Base-by-base conservation (phyloP, 1,140 invertebrate species). In the Euwallacea similis region DNA sequence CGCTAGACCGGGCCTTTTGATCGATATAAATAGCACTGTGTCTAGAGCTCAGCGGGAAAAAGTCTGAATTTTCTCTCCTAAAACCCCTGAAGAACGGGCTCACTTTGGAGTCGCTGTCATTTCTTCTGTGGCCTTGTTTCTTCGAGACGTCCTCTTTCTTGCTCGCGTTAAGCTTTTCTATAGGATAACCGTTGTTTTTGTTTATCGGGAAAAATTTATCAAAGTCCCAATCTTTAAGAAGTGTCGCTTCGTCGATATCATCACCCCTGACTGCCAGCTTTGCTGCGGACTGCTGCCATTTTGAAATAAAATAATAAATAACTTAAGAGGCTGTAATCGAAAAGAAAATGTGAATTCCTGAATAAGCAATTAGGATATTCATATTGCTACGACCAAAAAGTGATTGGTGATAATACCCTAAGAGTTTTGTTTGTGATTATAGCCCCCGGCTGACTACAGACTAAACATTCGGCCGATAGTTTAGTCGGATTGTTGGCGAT, bases 171-270 rank as follows among this genome's bases (percentile, higher is more conserved):
- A 46, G 21, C 81, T 46, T 82, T 74, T 73, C 83, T 13, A 46
- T 53, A n/a, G 81, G 66, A 83, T 81, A 75, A 78, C 82, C 76
- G 76, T 82, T 60, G 67, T 76, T 65, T 81, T 74, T 64, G 74
- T 79, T 82, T 84, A 71, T 82, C 41, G 90, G 89, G 81, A 94
- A 93, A 85, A 93, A 93, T 80, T 89, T 87, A 72, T 90, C 89
- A 82, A 93, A 90, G 82, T 93, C 90, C 91, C 91, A 93, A 73
- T 93, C 91, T 81, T 90, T 90, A 58, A 93, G 83, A 42, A 93
- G 85, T 46, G 88, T 87, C 54, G 89, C 88, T 81, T 91, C 90
- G 76, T 91, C 89, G 73, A 87, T 83, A 73, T 90, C 88, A 77
- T 82, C 80, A 69, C 71, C 72, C 74, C 73, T 73, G 56, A 76